phyloP scores from a whole-genome alignment of 2,888 invertebrate species.

The Acrobeloides nanus region DNA sequence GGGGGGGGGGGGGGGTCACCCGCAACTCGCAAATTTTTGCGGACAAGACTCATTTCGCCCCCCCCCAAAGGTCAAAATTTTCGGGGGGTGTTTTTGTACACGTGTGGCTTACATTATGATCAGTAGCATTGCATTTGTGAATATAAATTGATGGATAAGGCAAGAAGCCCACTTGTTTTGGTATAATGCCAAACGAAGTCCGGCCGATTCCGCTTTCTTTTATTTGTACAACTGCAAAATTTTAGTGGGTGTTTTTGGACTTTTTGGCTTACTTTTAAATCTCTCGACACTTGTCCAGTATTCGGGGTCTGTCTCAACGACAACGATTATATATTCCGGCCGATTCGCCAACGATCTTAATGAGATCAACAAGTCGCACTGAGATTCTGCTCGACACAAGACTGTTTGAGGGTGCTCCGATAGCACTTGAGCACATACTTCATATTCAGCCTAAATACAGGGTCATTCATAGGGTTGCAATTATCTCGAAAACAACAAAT shows the following conservation, averaged over 20 bases:
- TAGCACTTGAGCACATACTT: conserved; percentile 48
- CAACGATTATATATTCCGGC: conserved; percentile 27
- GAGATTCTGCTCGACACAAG: conserved; percentile 38
- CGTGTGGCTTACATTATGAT: no score
- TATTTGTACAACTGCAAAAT: conserved; percentile 37
- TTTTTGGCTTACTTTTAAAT: conserved; percentile 28
- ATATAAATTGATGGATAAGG: conserved; percentile 47
- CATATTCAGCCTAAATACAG: conserved; percentile 41
- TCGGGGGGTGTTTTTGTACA: no score
- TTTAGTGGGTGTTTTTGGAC: conserved; percentile 5
- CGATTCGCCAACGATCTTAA: conserved; percentile 26
- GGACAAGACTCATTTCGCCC: no score
- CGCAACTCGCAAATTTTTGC: conserved; percentile 6
- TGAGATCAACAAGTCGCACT: conserved; percentile 47
- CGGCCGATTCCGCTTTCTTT: conserved; percentile 52
- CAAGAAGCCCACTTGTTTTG: conserved; percentile 42
- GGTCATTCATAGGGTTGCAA: background rate
- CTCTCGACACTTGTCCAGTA: conserved; percentile 33
- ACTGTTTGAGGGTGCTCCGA: conserved; percentile 48
- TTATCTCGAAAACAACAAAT: background rate
- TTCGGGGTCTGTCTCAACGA: conserved; percentile 35
- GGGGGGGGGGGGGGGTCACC: no score
- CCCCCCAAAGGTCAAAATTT: no score
- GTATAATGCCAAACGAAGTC: conserved; percentile 38
- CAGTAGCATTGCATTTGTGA: conserved; percentile 26